Evolutionary conservation across 2,797 vertebrate genomes (phyloP).

Genomic region (Cirrhinus mrigala): DNA sequence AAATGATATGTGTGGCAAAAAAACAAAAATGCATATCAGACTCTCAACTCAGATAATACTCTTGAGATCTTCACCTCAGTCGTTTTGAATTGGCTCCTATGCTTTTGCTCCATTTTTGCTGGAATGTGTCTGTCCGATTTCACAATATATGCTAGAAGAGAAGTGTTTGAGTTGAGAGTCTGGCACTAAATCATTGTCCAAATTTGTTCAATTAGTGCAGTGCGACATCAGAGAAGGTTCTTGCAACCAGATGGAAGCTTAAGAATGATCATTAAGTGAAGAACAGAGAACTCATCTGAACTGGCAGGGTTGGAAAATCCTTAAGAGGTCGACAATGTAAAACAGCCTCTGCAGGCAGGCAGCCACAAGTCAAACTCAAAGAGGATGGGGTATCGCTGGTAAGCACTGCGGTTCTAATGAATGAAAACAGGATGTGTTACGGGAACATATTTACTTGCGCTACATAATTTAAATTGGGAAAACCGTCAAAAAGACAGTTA

Average conservation of each 20-base stretch:
- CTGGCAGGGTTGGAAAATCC: slow-evolving; percentile 65
- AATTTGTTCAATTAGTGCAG: slow-evolving; percentile 61
- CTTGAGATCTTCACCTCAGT: neutral
- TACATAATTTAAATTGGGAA: slow-evolving; percentile 59
- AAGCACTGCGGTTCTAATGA: slow-evolving; percentile 41
- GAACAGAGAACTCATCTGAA: slow-evolving; percentile 55
- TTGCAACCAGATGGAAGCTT: slow-evolving; percentile 71
- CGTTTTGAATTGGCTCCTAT: neutral
- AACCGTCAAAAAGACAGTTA: neutral
- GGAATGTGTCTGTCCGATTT: neutral
- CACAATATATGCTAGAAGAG: slow-evolving; percentile 1
- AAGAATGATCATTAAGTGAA: slow-evolving; percentile 67
- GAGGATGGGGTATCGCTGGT: slow-evolving; percentile 48
- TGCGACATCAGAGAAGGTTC: slow-evolving; percentile 63
- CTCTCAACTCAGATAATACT: neutral
- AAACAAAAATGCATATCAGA: neutral
- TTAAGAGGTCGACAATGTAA: slow-evolving; percentile 68
- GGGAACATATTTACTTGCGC: slow-evolving; percentile 57
- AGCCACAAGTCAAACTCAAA: slow-evolving; percentile 54
- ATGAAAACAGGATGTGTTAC: slow-evolving; percentile 43
- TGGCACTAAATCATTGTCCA: slow-evolving; percentile 52
- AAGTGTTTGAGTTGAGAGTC: slow-evolving; percentile 20
- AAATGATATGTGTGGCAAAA: neutral
- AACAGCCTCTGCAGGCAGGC: slow-evolving; percentile 63
- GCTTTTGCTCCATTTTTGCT: neutral